Conservation (phyloP, 2,888 invertebrate genomes). For the Aricia artaxerxes region DNA sequence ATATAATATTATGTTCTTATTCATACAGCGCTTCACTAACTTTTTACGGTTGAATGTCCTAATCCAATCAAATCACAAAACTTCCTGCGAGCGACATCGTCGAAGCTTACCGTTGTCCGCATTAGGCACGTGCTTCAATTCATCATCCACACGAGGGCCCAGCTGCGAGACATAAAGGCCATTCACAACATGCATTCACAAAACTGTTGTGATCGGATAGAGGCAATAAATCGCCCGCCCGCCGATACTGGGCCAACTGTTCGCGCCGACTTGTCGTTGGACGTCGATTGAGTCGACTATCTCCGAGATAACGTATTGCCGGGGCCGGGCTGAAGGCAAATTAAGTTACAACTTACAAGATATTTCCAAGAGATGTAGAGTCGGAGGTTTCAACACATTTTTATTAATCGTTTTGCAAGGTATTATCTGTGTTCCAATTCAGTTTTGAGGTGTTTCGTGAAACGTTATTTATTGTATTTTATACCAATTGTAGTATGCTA, state of each 20-base stretch:
- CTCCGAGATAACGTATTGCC: constrained; percentile 22
- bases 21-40: too few species aligned
- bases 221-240: constrained; percentile 53
- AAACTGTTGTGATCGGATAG: constrained; percentile 56
- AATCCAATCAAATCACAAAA: neutral
- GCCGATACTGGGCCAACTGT: constrained; percentile 53
- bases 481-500: neutral
- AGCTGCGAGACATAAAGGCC: constrained; percentile 33
- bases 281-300: constrained; percentile 25
- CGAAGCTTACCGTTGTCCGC: constrained; percentile 13
- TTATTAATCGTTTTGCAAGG: neutral
- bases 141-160: constrained; percentile 14
- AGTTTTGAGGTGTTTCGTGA: neutral
- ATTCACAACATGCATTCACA: constrained; percentile 49
- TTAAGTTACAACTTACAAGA: constrained; percentile 10
- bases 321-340: neutral
- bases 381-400: neutral
- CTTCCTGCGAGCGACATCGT: neutral
- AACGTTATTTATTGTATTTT: neutral
- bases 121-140: constrained; percentile 6
- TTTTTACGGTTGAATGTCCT: too few species aligned
- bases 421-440: neutral
- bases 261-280: constrained; percentile 54
- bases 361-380: constrained; percentile 8
- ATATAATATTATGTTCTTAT: too few species aligned